Conservation (phyloP, 2,888 invertebrate genomes). For the Drosophila austrosaltans region DNA sequence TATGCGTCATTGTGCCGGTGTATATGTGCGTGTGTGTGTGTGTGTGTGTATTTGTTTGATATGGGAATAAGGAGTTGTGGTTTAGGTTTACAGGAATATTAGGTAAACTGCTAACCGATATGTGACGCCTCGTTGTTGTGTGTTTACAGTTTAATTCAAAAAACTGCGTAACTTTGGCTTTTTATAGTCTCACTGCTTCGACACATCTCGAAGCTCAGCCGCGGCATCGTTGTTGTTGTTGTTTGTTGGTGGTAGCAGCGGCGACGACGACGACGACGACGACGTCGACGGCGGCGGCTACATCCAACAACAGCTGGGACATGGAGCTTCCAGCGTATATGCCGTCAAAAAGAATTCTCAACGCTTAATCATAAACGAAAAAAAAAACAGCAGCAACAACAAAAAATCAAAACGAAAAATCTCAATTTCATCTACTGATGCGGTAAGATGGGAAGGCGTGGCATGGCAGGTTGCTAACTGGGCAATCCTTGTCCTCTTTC, state of each 20-base stretch:
- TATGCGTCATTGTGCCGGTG: constrained; percentile 24
- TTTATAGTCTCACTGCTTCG: constrained; percentile 61
- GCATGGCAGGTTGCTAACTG: constrained; percentile 66
- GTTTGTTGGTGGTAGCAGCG: constrained; percentile 21
- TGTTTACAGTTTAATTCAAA: constrained; percentile 75
- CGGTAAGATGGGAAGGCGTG: constrained; percentile 32
- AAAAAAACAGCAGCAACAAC: constrained; percentile 2
- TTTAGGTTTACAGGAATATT: constrained; percentile 5
- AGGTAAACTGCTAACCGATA: constrained; percentile 8
- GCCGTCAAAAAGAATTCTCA: constrained; percentile 70
- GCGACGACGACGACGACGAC: constrained; percentile 26
- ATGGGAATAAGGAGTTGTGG: constrained; percentile 10
- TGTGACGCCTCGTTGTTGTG: constrained; percentile 63
- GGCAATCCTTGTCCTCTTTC: constrained; percentile 68
- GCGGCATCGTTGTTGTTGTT: constrained; percentile 31
- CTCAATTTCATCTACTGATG: constrained; percentile 68
- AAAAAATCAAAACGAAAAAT: constrained; percentile 39
- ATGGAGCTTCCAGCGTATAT: constrained; percentile 22
- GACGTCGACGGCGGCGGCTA: constrained; percentile 40
- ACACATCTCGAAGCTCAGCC: constrained; percentile 18
- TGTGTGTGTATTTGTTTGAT: too few species aligned
- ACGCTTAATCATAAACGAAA: constrained; percentile 65
- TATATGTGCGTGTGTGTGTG: neutral
- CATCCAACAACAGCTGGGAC: constrained; percentile 25
- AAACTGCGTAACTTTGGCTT: constrained; percentile 74